Evolutionary conservation across 2,113 vertebrate species (phyloP).

Genomic region (Edolisoma coerulescens): DNA sequence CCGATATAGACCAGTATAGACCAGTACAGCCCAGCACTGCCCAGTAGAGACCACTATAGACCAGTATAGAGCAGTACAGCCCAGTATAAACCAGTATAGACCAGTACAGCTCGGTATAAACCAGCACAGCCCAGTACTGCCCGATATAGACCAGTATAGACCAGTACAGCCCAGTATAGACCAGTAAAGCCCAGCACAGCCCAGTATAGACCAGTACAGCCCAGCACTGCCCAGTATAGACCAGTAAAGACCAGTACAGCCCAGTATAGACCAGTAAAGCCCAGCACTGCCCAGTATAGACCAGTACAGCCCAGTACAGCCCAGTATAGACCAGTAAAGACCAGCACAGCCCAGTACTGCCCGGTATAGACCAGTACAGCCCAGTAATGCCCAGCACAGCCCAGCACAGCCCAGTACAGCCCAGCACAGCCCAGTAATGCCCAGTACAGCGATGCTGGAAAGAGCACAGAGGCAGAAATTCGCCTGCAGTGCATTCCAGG

Average conservation of each 20-base stretch:
- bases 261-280: background rate
- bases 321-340: background rate
- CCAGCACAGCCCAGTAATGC: background rate
- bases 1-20: too few relatives aligned
- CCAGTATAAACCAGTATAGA: too few relatives aligned
- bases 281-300: background rate
- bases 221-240: background rate
- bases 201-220: too few relatives aligned
- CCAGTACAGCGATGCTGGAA: fast-evolving
- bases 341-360: background rate
- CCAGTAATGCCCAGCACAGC: background rate
- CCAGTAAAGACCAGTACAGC: background rate
- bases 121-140: too few relatives aligned
- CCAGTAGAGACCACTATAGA: too few relatives aligned
- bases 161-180: too few relatives aligned
- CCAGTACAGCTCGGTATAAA: too few relatives aligned
- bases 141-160: too few relatives aligned
- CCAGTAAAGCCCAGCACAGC: too few relatives aligned
- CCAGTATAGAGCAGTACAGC: too few relatives aligned
- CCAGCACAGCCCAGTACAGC: background rate
- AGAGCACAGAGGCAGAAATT: fast-evolving
- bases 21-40: too few relatives aligned
- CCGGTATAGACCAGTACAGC: background rate
- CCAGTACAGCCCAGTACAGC: background rate
- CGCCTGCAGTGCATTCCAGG: too few relatives aligned